Base-by-base conservation (phyloP, 2,888 invertebrate genomes). In the Venusia cambrica region DNA sequence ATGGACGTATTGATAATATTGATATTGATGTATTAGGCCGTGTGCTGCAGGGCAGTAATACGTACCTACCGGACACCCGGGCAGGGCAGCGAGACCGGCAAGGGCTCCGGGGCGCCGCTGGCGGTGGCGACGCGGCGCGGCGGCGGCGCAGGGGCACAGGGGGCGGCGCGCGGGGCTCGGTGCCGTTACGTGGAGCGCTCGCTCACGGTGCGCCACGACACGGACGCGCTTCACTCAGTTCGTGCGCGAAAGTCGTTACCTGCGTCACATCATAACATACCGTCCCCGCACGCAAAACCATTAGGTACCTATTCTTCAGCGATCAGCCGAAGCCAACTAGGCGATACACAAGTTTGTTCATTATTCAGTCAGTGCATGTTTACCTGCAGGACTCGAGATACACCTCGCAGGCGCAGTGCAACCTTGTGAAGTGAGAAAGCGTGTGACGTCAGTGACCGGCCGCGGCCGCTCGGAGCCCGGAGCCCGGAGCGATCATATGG, bases 171-270 rank as follows among this genome's bases (percentile, higher is more conserved):
- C 47, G 50, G 47, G 39, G 29, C 22, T 35, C 38, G 33, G 39
- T 36, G 54, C 60, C 60, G 54, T 55, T 59, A 55, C 54, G 57
- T 54, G 51, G 50, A 54, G 59, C 49, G 45, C 38, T 45, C 46
- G 42, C 36, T 31, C 49, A 50, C 40, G 57, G 57, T 48, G 52
- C 68, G 71, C 69, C 83, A 80, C 84, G 84, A 84, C 72, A 78
- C 81, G 81, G 80, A 81, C 84, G 83, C 80, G 83, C 80, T 84
- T 84, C 85, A 81, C 78, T 83, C 87, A 85, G 81, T 84, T 80
- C 81, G 80, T 84, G 83, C 84, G 84, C 84, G 85, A 85, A 85
- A 87, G 81, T 84, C 77, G 76, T 78, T 83, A 81, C 78, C 74
- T 76, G 74, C 77, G 78, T 80, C 80, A 83, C 70, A 76, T 69